phyloP scores from a whole-genome alignment of 2,888 invertebrate species.

The Amiota minor region DNA sequence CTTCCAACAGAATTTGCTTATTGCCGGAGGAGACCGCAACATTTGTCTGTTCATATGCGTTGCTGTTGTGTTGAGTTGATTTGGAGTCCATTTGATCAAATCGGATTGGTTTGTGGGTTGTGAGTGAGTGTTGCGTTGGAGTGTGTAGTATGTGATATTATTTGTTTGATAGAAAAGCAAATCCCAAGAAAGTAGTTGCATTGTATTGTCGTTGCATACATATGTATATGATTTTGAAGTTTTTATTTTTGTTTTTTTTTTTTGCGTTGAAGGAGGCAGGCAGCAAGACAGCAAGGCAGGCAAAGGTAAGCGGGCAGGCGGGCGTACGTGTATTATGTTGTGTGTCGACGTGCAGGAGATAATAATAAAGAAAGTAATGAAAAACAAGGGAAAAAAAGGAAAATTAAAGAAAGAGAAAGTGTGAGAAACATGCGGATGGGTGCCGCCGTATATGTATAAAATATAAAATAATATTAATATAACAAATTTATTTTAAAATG shows the following conservation, averaged over 20 bases:
- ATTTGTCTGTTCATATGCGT: constrained; percentile 23
- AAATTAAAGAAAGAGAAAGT: background rate
- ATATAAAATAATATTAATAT: too few relatives aligned
- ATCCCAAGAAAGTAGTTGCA: too few relatives aligned
- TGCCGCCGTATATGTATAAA: background rate
- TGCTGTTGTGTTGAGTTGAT: background rate
- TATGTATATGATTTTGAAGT: too few relatives aligned
- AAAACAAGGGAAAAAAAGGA: background rate
- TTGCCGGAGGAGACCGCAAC: constrained; percentile 1
- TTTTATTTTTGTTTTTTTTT: too few relatives aligned
- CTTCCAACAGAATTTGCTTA: constrained; percentile 25
- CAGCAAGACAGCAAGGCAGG: background rate
- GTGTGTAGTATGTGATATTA: background rate
- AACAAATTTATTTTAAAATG: too few relatives aligned
- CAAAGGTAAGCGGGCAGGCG: background rate
- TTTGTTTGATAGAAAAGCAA: too few relatives aligned
- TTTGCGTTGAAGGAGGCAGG: too few relatives aligned
- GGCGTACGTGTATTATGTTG: background rate
- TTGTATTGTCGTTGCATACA: too few relatives aligned
- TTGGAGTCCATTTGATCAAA: too few relatives aligned
- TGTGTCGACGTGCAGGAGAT: background rate
- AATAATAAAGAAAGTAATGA: background rate
- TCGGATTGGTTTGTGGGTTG: too few relatives aligned
- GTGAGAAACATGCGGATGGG: background rate
- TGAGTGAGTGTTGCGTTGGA: background rate